Conservation (phyloP, 2,797 vertebrate genomes). For the Amblyopsis hoosieri region DNA sequence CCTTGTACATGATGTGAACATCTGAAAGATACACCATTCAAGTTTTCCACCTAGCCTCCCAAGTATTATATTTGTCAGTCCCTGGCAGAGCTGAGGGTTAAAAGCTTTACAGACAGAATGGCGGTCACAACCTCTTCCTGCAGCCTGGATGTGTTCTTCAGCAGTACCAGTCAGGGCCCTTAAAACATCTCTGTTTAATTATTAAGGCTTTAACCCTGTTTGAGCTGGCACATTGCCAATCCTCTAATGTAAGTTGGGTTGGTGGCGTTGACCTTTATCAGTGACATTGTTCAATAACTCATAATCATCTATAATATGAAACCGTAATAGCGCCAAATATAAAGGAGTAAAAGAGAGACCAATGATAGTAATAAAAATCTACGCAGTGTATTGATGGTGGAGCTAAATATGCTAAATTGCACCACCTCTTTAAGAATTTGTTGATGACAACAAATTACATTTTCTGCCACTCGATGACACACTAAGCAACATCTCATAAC, state of each 20-base stretch:
- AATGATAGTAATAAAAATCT: conserved; percentile 39
- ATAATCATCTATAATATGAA: conserved; percentile 65
- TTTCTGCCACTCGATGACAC: neutral
- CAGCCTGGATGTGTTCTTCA: conserved; percentile 39
- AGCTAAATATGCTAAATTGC: conserved; percentile 11
- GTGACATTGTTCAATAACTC: conserved; percentile 64
- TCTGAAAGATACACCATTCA: too few species aligned
- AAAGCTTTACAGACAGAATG: conserved; percentile 63
- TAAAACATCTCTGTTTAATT: conserved; percentile 65
- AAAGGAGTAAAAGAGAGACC: conserved; percentile 43
- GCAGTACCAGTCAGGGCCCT: conserved; percentile 43
- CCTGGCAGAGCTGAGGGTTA: conserved; percentile 40
- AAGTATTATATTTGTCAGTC: conserved; percentile 32
- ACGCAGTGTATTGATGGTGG: conserved; percentile 13
- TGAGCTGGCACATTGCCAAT: conserved; percentile 58
- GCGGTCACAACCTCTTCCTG: conserved; percentile 48
- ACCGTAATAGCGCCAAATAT: conserved; percentile 61
- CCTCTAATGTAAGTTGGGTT: conserved; percentile 62
- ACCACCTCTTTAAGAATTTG: conserved; percentile 38
- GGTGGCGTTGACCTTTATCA: conserved; percentile 70
- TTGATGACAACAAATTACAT: conserved; percentile 32
- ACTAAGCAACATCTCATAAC: too few species aligned
- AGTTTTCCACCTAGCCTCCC: conserved; percentile 45
- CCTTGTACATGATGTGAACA: too few species aligned
- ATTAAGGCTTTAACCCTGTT: conserved; percentile 64